A percentile compares a stretch with the other conserved stretches of the same genome.
These are phyloP conservation scores for Orchestes rusci DNA, from an alignment of 2,888 invertebrate genomes.

Conservation along the genomic window DNA sequence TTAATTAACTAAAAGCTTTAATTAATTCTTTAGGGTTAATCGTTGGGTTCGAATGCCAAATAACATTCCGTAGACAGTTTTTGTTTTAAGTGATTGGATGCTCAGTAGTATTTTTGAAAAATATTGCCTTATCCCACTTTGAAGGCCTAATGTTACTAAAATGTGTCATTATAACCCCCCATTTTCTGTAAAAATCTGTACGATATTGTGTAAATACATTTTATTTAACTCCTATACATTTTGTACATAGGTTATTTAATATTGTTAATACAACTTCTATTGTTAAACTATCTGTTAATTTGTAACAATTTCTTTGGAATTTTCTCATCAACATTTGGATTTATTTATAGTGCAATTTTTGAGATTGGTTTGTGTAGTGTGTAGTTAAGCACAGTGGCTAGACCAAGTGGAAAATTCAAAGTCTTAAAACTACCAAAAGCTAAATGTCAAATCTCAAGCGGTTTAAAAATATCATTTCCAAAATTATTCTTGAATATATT, in stretches of 20 bases:
- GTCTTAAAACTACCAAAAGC: no score
- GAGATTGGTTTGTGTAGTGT: no score
- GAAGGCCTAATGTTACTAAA: conserved; percentile 24
- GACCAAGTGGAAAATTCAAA: no score
- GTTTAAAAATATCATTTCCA: no score
- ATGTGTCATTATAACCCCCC: conserved; percentile 16
- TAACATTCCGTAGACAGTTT: conserved; percentile 46
- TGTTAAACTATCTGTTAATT: conserved; percentile 15
- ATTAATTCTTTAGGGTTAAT: conserved; percentile 37
- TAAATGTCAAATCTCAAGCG: no score
- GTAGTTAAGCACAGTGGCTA: no score
- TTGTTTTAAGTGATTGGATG: no score
- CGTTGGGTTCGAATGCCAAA: conserved; percentile 42
- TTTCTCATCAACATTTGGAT: background rate
- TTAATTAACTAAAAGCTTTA: conserved; percentile 43
- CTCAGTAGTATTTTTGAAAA: conserved; percentile 21
- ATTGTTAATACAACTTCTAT: conserved; percentile 19
- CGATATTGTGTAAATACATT: conserved; percentile 20
- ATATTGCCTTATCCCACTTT: conserved; percentile 30
- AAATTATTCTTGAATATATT: no score
- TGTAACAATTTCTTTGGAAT: no score
- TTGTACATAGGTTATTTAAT: conserved; percentile 23
- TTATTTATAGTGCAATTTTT: no score
- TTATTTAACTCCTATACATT: conserved; percentile 20
- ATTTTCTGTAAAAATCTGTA: conserved; percentile 18